Base-by-base conservation (phyloP, 2,113 vertebrate species). In the Nothocercus julius region DNA sequence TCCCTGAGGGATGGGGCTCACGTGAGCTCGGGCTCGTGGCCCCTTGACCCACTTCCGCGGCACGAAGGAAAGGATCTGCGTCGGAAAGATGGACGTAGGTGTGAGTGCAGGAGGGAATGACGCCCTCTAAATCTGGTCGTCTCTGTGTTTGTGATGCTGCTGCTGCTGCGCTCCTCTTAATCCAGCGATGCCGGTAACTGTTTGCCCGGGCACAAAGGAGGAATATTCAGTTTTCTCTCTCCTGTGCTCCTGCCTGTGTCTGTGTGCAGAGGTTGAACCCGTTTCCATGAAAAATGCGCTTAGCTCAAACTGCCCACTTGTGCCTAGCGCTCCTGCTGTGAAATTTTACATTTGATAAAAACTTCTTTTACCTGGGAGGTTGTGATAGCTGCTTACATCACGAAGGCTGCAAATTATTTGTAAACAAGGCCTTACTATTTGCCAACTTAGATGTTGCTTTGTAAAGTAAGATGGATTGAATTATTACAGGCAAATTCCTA, bases 401-500 rank as follows among this genome's bases (percentile, higher is more conserved):
- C 0, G 34, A 90, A 73, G 22, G 61, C 93, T 81, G 79, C 47
- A 96, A 93, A 92, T 96, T 92, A 86, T 93, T 94, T 95, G 90
- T 94, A 90, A 94, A 94, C 93, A 95, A 91, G 82, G 49, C 58
- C 56, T 72, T 61, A 72, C 47, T 49, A 47, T 85, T 94, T 61
- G 68, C 49, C 80, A 83, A 96, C 85, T 90, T 91, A 6, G 38
- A 72, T 32, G 62, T 80, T 58, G 59, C 59, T 94, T 90, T 30
- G 54, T 85, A 68, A 95, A 93, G 76, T 81, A 78, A 80, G 85
- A 74, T 70, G 91, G 82, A 94, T 95, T 93, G 96, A 96, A 93
- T 95, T 96, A 93, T 90, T 96, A 86, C 76, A 86, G 91, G 82
- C 79, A 95, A 90, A 88, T 85, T 85, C 64, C 87, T 94, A 90